Base-by-base conservation (phyloP, 2,113 vertebrate genomes). In the Salminus brasiliensis region DNA sequence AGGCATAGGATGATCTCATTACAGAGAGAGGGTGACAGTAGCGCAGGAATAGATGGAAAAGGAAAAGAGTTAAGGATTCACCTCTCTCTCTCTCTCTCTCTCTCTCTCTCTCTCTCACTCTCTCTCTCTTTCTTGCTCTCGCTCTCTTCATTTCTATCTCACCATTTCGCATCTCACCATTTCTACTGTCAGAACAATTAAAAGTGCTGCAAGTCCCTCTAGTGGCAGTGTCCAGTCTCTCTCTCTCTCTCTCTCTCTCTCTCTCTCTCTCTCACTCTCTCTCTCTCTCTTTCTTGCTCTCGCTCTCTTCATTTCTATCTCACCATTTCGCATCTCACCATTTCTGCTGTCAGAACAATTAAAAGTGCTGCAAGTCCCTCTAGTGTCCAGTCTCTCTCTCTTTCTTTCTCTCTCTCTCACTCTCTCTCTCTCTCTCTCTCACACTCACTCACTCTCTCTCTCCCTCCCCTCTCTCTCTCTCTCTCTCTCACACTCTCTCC, bases 1-100 rank as follows among this genome's bases (percentile, higher is more conserved):
- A 80, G 74, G 47, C 32, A 66, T 34, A 73, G 76, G 78, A 85
- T 88, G 77, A 85, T 88, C 69, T 74, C 80, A 83, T 89, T 89
- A 80, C 32, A 53, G 80, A 43, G 5, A 70, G 13, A 41, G 23
- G 11, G 65, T 32, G 65, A 43, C 7, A 16, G 23, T 10, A 59
- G 23, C 3, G 16, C 32, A 32, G 47, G 2, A 65, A 73, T 1
- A 79, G 36, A 75, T 3, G n/a, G 52, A 62, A 36, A n/a, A 66
- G 32, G n/a, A n/a, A 8, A n/a, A 81, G 25, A 52, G 25, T 65
- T 36, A 66, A 49, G 53, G 2, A 1, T 3, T 72, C 53, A 60
- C 29, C 15, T n/a, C 36, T 30, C 5, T n/a, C 27, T 32, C 55
- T 60, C 55, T 45, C 27, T 59, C 32, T 43, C 36, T 74, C 39